These are phyloP conservation scores for Diplogasteroides magnus DNA, from an alignment of 1,140 invertebrate genomes.

Conservation along the genomic window DNA sequence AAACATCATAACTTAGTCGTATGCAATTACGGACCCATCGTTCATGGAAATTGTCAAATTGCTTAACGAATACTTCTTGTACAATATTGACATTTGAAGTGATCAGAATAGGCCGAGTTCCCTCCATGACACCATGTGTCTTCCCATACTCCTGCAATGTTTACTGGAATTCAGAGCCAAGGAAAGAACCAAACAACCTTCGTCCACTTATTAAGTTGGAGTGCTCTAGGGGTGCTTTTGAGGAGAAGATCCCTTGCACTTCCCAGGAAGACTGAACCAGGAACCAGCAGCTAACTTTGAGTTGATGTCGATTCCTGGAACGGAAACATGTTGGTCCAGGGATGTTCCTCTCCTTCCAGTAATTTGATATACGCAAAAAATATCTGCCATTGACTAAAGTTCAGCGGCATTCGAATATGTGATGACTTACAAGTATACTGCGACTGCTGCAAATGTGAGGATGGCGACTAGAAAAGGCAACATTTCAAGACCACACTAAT, in stretches of 20 bases:
- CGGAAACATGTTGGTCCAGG: no score
- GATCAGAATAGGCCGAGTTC: constrained; percentile 50
- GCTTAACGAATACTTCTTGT: constrained; percentile 56
- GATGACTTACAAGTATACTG: no score
- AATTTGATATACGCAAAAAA: no score
- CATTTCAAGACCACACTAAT: no score
- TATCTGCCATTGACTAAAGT: no score
- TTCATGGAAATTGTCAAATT: constrained; percentile 57
- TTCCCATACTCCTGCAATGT: constrained; percentile 7
- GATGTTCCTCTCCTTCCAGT: no score
- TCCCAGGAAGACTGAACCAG: neutral
- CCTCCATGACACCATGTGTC: constrained; percentile 9
- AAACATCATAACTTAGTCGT: neutral
- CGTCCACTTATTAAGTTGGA: neutral
- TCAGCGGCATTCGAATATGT: no score
- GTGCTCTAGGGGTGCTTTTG: neutral
- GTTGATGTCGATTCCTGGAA: no score
- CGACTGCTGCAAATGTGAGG: no score
- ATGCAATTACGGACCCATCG: constrained; percentile 49
- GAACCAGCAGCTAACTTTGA: no score
- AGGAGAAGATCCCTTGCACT: neutral
- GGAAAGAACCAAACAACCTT: neutral
- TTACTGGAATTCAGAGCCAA: neutral
- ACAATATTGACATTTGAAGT: constrained; percentile 54
- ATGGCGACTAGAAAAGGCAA: no score